Evolutionary conservation across 2,888 invertebrate species (phyloP), one percentile per base, ranked within the genome.

Genomic region (Plagiodera versicolora): DNA sequence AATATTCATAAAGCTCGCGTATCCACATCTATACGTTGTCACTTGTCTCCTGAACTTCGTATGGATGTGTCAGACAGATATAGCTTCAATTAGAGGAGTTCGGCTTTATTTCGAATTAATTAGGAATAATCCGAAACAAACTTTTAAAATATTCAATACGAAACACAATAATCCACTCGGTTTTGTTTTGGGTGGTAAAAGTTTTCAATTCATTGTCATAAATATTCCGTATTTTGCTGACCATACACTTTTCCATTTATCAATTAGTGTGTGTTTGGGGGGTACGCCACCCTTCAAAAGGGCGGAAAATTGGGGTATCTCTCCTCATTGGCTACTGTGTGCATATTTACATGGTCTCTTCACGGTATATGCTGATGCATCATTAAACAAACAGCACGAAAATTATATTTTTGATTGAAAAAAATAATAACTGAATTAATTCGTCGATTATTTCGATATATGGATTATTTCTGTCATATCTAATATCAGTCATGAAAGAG

Each of bases 131-230:
- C 14, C 39, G 6, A 39, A 39, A 39, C 39, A 39, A 39, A 39
- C 39, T 39, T 39, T 39, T 39, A 39, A 39, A 39, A 39, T 39
- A 39, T 39, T 39, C 39, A 39, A 39, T 39, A 39, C 14, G 39
- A 39, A 39, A 39, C 39, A 39, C 14, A 14, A 39, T 39, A 39
- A 39, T 39, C 39, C 39, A 39, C 39, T 39, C 39, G 3, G 6
- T 39, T 8, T 8, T 39, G 39, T 39, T 39, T 14, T 24, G 24
- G 39, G 14, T 39, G n/a, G n/a, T 2, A n/a, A 39, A 39, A 39
- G 39, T 39, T 39, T 14, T 6, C 11, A 39, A 39, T 14, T 39
- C 39, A 4, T 8, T 2, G 11, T 39, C 2, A 32, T 32, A 32
- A 39, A 39, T 39, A 39, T 39, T 39, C 39, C 39, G 32, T 39